Evolutionary conservation across 2,797 vertebrate species (phyloP).

Genomic region (Syngnathus acus): DNA sequence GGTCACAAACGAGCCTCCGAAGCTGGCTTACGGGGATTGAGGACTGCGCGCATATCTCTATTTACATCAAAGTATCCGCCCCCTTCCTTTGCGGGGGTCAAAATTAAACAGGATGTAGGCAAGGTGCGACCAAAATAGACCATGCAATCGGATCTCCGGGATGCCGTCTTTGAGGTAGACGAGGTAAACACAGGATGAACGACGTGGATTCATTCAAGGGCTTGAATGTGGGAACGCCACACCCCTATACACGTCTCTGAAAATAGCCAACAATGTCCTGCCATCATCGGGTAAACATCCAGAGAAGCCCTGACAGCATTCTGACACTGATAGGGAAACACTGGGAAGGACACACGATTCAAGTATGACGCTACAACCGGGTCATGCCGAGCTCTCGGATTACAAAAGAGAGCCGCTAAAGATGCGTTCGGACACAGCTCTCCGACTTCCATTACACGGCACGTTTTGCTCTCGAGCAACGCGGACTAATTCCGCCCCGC

Average conservation of each 20-base stretch:
- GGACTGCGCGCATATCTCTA: constrained; percentile 54
- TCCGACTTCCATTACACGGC: constrained; percentile 37
- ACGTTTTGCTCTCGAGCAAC: constrained; percentile 46
- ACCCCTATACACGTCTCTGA: constrained; percentile 57
- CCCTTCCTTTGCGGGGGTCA: constrained; percentile 55
- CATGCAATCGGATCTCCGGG: constrained; percentile 59
- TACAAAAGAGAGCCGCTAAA: constrained; percentile 45
- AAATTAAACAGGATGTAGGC: constrained; percentile 61
- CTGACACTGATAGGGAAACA: constrained; percentile 55
- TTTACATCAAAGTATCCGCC: constrained; percentile 62
- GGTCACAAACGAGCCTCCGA: constrained; percentile 42
- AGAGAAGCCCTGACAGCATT: constrained; percentile 58
- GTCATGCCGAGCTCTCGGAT: constrained; percentile 36
- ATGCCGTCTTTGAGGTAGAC: too few relatives aligned
- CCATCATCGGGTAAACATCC: constrained; percentile 66
- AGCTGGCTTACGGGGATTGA: constrained; percentile 51
- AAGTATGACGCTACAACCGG: constrained; percentile 16
- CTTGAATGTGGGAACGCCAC: constrained; percentile 60
- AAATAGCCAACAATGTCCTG: constrained; percentile 67
- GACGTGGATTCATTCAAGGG: constrained; percentile 49
- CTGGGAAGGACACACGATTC: constrained; percentile 40
- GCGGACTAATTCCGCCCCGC: constrained; percentile 33
- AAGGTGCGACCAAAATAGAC: constrained; percentile 65
- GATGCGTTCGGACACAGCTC: constrained; percentile 32
- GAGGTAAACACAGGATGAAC: constrained; percentile 71